Evolutionary conservation across 2,797 vertebrate genomes (phyloP), one percentile per base, ranked within the genome.

Genomic region (Molossus molossus): DNA sequence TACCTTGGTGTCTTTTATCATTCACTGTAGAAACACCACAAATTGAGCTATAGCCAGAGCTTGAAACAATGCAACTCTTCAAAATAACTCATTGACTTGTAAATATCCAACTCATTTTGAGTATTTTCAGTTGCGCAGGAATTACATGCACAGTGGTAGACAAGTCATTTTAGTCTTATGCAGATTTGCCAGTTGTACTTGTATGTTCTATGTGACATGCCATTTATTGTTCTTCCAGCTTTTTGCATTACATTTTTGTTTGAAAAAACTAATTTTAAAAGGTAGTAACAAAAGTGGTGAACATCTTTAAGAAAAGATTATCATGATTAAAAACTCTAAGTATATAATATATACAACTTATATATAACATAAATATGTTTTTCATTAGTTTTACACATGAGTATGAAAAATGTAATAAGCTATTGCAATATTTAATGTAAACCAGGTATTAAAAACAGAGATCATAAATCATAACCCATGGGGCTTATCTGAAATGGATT

Each of bases 61-160:
- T n/a, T 62, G 86, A 94, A 95, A 98, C 95, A 95, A 85, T 94
- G 70, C 29, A 14, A 27, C 53, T 21, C 1, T 97, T 89, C 87
- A 87, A 37, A 95, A 62, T 76, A 75, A 58, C 89, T 96, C 89
- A 82, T 57, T 79, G 96, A 95, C 94, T 97, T 96, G 94, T 94
- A 97, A 95, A 91, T 95, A 80, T 29, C 20, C 29, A 65, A 48
- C 70, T 87, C 70, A 69, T 88, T 95, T 82, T 20, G 58, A 75
- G 64, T 65, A 55, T 92, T 89, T 97, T 94, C 75, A 40, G 33
- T 94, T 72, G 64, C 0, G 0, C 55, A 73, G 94, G 77, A 95
- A 76, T 96, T 92, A 87, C 20, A 55, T 15, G 29, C 70, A 50
- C 75, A 21, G 50, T 76, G 64, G 64, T 93, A 81, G 92, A 82